Evolutionary conservation across 2,888 invertebrate genomes (phyloP), one percentile per base, ranked within the genome.

Genomic region (Pterobdella sp.): DNA sequence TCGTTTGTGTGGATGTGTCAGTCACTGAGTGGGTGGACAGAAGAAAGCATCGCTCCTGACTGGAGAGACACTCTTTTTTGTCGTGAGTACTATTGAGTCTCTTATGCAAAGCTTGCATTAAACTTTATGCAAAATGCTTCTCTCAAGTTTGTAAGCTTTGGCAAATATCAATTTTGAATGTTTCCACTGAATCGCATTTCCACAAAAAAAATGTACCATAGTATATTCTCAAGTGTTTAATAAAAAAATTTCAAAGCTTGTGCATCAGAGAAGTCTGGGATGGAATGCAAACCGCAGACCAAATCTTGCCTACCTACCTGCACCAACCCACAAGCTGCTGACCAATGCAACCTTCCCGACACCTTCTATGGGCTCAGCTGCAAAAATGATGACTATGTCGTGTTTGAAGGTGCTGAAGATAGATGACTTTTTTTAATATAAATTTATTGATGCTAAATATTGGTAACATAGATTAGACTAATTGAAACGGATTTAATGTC

Each of bases 321-420:
- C 68, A 22, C 26, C 10, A 32, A 68, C 10, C 68, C 29, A 2
- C 31, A 68, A 36, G 68, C 37, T 14, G 68, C 42, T n/a, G 14
- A n/a, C 42, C 18, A 29, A 14, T 68, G 68, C 42, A 42, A 36
- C 49, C 68, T 68, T 4, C 68, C 68, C n/a, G 42, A 3, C 29
- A 68, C 49, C 37, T 68, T 68, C 68, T 36, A 36, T 42, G 68
- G 68, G 14, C 68, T 42, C 7, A 22, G 3, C 2, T 68, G 68
- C 68, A 68, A 7, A 4, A 42, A 68, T 26, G 26, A 29, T 4
- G 29, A 68, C 3, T 2, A 68, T 18, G 68, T 68, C 3, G 10
- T 36, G 14, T 68, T 22, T 42, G 4, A 35, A 68, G 68, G 68
- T 68, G 4, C 7, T 7, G 49, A 42, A 22, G 22, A 22, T 42